A percentile compares a stretch with the other conserved stretches of the same genome.
Evolutionary conservation across 1,140 invertebrate species (phyloP).

Genomic region (Aphelinus certus): DNA sequence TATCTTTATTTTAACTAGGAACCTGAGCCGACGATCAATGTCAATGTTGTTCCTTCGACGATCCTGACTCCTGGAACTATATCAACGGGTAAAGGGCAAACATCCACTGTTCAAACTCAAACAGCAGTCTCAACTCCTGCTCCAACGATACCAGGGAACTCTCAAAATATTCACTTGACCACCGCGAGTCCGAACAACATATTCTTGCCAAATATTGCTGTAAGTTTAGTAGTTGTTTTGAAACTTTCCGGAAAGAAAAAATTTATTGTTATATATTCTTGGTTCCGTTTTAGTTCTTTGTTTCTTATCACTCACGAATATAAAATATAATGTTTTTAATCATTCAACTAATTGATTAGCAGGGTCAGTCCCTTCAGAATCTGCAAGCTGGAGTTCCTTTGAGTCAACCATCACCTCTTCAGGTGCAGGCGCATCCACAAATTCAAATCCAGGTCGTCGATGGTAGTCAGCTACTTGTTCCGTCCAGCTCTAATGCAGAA

Average conservation of each 20-base stretch:
- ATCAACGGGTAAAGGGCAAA: constrained; percentile 58
- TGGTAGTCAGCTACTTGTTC: constrained; percentile 56
- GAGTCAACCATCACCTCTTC: not conserved
- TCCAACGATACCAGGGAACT: constrained; percentile 47
- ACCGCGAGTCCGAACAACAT: constrained; percentile 46
- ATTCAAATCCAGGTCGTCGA: constrained; percentile 43
- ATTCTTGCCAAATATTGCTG: constrained; percentile 53
- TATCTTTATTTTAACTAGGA: constrained; percentile 44
- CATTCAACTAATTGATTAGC: not conserved
- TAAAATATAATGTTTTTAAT: not conserved
- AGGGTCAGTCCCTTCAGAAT: constrained; percentile 35
- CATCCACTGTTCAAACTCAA: constrained; percentile 61
- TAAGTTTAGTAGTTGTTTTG: constrained; percentile 44
- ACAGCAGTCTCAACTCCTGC: constrained; percentile 50
- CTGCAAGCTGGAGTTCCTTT: not conserved
- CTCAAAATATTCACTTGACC: constrained; percentile 52
- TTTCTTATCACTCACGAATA: too few relatives aligned
- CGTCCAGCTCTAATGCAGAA: constrained; percentile 52
- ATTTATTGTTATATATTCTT: too few relatives aligned
- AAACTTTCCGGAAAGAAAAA: constrained; percentile 3
- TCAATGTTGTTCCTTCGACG: constrained; percentile 53
- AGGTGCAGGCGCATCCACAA: constrained; percentile 44
- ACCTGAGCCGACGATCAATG: constrained; percentile 49
- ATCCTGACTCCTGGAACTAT: constrained; percentile 51
- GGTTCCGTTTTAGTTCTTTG: too few relatives aligned